Evolutionary conservation across 2,797 vertebrate species (phyloP), one percentile per base, ranked within the genome.

Genomic region (Florisuga fusca): DNA sequence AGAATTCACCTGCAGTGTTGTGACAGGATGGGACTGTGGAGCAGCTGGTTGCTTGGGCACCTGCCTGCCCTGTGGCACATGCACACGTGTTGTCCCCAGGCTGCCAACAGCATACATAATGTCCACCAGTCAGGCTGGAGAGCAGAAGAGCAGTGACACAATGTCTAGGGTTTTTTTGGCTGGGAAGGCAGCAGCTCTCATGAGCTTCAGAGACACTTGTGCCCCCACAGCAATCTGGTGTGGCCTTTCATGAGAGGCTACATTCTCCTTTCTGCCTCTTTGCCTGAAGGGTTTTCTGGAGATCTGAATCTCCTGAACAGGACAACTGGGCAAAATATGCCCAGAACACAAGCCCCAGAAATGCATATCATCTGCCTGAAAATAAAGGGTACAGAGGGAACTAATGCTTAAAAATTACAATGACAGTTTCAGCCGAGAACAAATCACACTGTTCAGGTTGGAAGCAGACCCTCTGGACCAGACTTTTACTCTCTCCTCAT

Each of bases 1-100:
- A 89, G 68, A 69, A 95, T 95, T 90, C 66, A 91, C 88, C 84
- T 93, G 84, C 87, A 82, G 69, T 51, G 12, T 46, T 81, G 72
- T 66, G 72, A 54, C 21, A 71, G 48, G 72, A 62, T 54, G 46
- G 29, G n/a, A 55, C 7, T 26, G 51, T 1, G 7, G 75, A 81
- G 59, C 34, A 85, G 46, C 33, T 1, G 14, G 38, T 63, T 83
- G 51, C 63, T 87, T 43, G 48, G n/a, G 72, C 31, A 59, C 13
- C 54, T 82, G 57, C 21, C 34, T 77, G 20, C 18, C 13, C 16
- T 48, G 17, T 77, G 72, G n/a, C 26, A 26, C 80, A 34, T 11
- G 1, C 4, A 9, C 20, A 54, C 2, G 2, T 29, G 26, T 50
- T 59, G 71, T 88, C 29, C 38, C n/a, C 4, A 2, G 3, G 7